Evolutionary conservation across 2,888 invertebrate genomes (phyloP), one percentile per base, ranked within the genome.

Genomic region (Lasioglossum leucozonium): DNA sequence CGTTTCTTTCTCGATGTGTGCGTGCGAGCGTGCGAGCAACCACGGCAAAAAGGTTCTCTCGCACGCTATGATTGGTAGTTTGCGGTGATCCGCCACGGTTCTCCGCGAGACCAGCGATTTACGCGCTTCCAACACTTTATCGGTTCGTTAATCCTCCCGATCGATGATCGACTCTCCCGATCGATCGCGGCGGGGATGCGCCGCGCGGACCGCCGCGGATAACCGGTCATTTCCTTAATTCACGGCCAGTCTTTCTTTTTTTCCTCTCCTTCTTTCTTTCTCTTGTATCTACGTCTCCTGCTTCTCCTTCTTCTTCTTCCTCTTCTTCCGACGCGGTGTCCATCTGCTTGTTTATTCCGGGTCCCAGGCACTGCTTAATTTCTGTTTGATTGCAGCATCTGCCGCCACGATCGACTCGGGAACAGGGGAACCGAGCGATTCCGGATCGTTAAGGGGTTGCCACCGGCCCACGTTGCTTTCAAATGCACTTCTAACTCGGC

Each of bases 181-280:
- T 83, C 84, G 77, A 55, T 44, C 34, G 65, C 30, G 30, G 65
- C 65, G 65, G 34, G 30, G 18, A 18, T 42, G 51, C 62, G 51
- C 73, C 75, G 44, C 55, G 44, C 62, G 30, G 30, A 62, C 16
- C 65, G 72, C 16, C 65, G 72, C 75, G 30, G 72, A 75, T 84
- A 84, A 78, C 84, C 84, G 84, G 84, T 84, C 65, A 84, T 84
- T 84, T 84, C 84, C 84, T 83, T 78, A 65, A 84, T 84, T 84
- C 69, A 47, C 58, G 5, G 8, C 44, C 51, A 16, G 51, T 30
- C 55, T 47, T 22, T 44, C 44, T 22, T 10, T 30, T 47, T 11
- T 11, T 13, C 37, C 22, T 18, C 16, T 22, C 62, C 3, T 4
- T 30, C 26, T 37, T 8, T 3, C 18, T 34, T 18, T 37, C 65